phyloP scores from a whole-genome alignment of 2,888 invertebrate genomes.

The Athetis lepigone region DNA sequence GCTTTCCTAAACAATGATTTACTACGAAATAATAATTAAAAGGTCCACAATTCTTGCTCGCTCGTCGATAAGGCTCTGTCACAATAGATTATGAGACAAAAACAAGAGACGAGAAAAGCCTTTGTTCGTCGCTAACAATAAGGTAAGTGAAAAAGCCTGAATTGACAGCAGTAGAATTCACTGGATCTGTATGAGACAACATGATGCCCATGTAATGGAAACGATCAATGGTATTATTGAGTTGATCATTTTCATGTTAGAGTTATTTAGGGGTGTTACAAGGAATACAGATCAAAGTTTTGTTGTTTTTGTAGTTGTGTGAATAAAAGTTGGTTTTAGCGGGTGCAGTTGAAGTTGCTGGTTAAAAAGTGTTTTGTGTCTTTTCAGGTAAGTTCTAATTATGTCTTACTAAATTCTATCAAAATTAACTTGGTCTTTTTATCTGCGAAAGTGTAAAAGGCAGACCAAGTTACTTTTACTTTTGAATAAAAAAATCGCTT shows the following conservation, averaged over 20 bases:
- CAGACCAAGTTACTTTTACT: too few species aligned
- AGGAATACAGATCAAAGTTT: not conserved
- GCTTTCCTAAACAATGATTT: conserved; percentile 40
- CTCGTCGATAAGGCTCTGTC: conserved; percentile 74
- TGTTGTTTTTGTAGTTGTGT: too few species aligned
- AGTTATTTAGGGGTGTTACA: not conserved
- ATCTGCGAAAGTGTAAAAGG: too few species aligned
- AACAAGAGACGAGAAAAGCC: conserved; percentile 76
- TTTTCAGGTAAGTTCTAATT: too few species aligned
- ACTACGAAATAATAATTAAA: conserved; percentile 60
- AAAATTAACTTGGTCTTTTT: too few species aligned
- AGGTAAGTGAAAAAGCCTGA: conserved; percentile 80
- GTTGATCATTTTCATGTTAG: conserved; percentile 21
- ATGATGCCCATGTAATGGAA: conserved; percentile 48
- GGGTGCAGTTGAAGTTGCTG: too few species aligned
- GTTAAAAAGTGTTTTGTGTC: too few species aligned
- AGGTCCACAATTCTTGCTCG: conserved; percentile 62
- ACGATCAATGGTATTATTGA: conserved; percentile 41
- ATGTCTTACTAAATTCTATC: too few species aligned
- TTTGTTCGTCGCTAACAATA: conserved; percentile 82
- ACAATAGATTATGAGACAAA: conserved; percentile 81
- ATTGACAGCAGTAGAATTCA: conserved; percentile 72
- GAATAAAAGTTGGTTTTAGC: too few species aligned
- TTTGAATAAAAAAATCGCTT: too few species aligned
- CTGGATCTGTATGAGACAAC: conserved; percentile 64